Conservation (phyloP, 2,797 vertebrate genomes). For the Cyprinodon diabolis region DNA sequence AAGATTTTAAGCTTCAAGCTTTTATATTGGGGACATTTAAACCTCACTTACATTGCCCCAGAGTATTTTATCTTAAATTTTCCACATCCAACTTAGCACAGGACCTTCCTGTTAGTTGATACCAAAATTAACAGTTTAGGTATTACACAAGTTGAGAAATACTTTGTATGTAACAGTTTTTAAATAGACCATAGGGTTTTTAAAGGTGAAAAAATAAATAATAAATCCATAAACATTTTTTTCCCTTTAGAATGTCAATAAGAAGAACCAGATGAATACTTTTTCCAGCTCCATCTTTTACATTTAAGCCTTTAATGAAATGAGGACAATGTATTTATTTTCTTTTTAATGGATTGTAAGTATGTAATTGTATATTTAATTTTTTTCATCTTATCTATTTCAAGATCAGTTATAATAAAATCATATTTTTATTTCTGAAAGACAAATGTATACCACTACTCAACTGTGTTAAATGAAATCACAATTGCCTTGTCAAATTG, state of each 20-base stretch:
- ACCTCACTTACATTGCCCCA: too few relatives aligned
- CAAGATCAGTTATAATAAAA: background rate
- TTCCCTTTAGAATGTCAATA: background rate
- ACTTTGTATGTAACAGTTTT: background rate
- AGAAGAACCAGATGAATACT: background rate
- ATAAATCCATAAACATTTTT: background rate
- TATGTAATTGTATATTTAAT: background rate
- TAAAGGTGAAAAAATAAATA: too few relatives aligned
- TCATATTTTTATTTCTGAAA: background rate
- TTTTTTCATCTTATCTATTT: background rate
- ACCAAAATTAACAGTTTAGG: too few relatives aligned
- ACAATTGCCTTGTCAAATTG: conserved; percentile 32
- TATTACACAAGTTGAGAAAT: too few relatives aligned
- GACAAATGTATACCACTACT: background rate
- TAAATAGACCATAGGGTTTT: too few relatives aligned
- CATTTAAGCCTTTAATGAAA: background rate
- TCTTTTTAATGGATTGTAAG: background rate
- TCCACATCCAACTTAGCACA: too few relatives aligned
- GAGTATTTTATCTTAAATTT: too few relatives aligned
- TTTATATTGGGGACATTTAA: too few relatives aligned
- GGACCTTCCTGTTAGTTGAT: too few relatives aligned
- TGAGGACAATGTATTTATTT: background rate
- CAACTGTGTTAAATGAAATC: conserved; percentile 22
- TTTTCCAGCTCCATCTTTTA: background rate
- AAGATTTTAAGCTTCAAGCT: too few relatives aligned